These are phyloP conservation scores for Nesospiza acunhae DNA, from an alignment of 2,113 vertebrate species.

Conservation along the genomic window DNA sequence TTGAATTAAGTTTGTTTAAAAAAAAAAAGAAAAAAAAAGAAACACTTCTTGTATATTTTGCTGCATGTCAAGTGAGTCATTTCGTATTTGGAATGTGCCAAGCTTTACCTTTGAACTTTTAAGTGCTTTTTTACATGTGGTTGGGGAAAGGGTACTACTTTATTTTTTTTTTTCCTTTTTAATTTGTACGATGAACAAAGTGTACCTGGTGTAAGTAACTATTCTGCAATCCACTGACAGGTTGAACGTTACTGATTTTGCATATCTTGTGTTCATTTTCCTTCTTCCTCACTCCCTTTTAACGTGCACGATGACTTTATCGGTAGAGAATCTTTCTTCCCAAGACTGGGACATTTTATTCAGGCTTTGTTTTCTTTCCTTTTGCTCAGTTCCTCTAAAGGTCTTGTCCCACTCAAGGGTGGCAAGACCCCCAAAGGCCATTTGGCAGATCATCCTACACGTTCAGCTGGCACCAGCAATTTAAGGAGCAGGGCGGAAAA, in stretches of 20 bases:
- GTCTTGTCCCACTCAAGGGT: not conserved
- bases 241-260: constrained; percentile 83
- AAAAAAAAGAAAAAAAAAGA: constrained; percentile 47
- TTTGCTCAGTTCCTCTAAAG: constrained; percentile 29
- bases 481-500: not conserved
- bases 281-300: constrained; percentile 51
- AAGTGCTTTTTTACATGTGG: constrained; percentile 79
- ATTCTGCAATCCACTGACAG: constrained; percentile 63
- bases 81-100: constrained; percentile 84
- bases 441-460: not conserved
- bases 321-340: constrained; percentile 49
- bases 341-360: constrained; percentile 5
- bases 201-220: constrained; percentile 70
- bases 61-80: constrained; percentile 90
- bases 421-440: not conserved
- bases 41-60: constrained; percentile 84
- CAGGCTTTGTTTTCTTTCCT: constrained; percentile 29
- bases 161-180: constrained; percentile 71
- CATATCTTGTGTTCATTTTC: constrained; percentile 91
- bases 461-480: constrained; percentile 35
- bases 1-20: constrained; percentile 79
- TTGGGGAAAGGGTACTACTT: constrained; percentile 72
- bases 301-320: constrained; percentile 29
- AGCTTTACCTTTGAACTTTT: constrained; percentile 82
- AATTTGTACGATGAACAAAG: constrained; percentile 76